Evolutionary conservation across 2,888 invertebrate genomes (phyloP).

Genomic region (Amphipoea oculea): DNA sequence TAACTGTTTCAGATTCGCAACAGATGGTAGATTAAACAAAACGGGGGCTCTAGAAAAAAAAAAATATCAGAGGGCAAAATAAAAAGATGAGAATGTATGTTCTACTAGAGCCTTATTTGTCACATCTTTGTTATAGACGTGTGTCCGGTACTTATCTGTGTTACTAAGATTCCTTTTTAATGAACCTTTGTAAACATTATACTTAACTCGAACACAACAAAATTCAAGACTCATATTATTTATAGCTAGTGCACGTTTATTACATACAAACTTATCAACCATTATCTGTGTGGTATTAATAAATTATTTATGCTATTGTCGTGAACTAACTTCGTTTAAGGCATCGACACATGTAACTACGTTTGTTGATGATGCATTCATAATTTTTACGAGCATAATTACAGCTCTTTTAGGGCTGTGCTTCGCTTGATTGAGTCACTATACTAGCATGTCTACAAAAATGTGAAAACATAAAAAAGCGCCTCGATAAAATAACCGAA

Average conservation of each 20-base stretch:
- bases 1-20: no score
- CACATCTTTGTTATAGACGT: conserved; percentile 1
- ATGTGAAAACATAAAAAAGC: background rate
- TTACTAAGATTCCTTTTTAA: conserved; percentile 1
- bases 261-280: conserved; percentile 9
- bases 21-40: no score
- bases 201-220: background rate
- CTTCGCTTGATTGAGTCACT: background rate
- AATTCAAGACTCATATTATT: conserved; percentile 12
- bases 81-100: background rate
- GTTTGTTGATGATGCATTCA: background rate
- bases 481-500: background rate
- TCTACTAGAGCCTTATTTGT: background rate
- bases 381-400: background rate
- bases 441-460: background rate
- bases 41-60: no score
- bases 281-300: no score
- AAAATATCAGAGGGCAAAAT: background rate
- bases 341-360: background rate
- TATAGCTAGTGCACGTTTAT: conserved; percentile 1
- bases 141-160: background rate
- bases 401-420: background rate
- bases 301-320: no score
- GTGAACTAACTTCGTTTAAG: no score
- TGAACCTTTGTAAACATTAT: conserved; percentile 25